These are phyloP conservation scores for Drosophila mercatorum DNA, from an alignment of 2,888 invertebrate genomes.

Conservation along the genomic window DNA sequence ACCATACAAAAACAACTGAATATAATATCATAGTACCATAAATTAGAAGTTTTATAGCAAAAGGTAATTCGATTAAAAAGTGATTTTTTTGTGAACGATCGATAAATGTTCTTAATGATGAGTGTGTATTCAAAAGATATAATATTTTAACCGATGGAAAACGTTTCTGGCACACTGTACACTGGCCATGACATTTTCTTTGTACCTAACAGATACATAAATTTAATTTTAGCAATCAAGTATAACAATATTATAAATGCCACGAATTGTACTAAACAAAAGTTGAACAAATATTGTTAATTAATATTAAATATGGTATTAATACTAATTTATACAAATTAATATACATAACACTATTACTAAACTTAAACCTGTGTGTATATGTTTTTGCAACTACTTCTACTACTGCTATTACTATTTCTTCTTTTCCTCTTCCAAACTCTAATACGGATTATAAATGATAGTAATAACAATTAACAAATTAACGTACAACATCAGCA, in stretches of 20 bases:
- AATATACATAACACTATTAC: slow-evolving; percentile 32
- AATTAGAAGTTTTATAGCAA: neutral
- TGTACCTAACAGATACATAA: slow-evolving; percentile 59
- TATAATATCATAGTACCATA: neutral
- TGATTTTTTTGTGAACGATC: neutral
- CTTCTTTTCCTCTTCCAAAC: slow-evolving; percentile 61
- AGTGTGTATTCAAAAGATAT: neutral
- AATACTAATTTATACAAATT: slow-evolving; percentile 61
- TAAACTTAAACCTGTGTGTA: slow-evolving; percentile 14
- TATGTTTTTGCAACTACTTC: slow-evolving; percentile 49
- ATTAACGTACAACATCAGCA: slow-evolving; percentile 45
- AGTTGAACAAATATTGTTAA: slow-evolving; percentile 64
- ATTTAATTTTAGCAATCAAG: slow-evolving; percentile 51
- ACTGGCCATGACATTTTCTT: slow-evolving; percentile 67
- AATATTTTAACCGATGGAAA: slow-evolving; percentile 34
- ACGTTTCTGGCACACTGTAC: slow-evolving; percentile 37
- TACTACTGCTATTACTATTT: slow-evolving; percentile 21
- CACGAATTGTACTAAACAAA: slow-evolving; percentile 58
- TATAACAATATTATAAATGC: slow-evolving; percentile 47
- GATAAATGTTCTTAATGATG: neutral
- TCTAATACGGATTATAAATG: slow-evolving; percentile 36
- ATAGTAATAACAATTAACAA: slow-evolving; percentile 33
- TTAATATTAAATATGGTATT: slow-evolving; percentile 59
- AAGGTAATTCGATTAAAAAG: neutral
- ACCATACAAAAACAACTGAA: slow-evolving; percentile 3